phyloP scores from a whole-genome alignment of 2,113 vertebrate genomes.

The Ceyx cyanopectus region DNA sequence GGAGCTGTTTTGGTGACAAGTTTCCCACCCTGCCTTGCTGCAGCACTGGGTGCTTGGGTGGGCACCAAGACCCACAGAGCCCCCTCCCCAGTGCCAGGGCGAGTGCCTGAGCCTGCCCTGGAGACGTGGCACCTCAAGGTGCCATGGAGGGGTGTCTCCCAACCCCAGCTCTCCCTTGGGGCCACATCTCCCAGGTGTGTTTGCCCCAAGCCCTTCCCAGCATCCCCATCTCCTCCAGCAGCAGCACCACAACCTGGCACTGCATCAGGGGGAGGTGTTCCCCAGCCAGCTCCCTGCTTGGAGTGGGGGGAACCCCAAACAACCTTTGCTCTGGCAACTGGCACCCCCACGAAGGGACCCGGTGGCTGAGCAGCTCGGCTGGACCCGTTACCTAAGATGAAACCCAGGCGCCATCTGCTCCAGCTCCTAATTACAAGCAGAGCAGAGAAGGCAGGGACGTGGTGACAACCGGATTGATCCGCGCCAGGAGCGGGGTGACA shows the following conservation, averaged over 20 bases:
- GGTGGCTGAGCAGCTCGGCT: background rate
- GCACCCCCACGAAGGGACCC: background rate
- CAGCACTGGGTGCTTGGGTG: background rate
- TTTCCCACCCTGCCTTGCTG: background rate
- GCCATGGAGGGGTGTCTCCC: background rate
- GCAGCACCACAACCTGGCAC: accelerated
- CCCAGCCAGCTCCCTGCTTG: background rate
- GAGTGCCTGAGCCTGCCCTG: background rate
- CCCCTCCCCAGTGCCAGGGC: background rate
- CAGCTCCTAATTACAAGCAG: background rate
- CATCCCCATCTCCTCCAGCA: accelerated
- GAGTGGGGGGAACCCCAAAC: background rate
- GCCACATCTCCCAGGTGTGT: background rate
- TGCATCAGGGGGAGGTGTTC: accelerated
- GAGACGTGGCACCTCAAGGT: background rate
- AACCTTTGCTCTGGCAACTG: background rate
- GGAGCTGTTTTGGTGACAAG: background rate
- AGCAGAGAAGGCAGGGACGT: background rate
- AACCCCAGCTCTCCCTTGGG: background rate
- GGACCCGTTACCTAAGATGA: slow-evolving; percentile 48
- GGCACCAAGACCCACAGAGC: background rate
- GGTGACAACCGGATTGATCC: background rate
- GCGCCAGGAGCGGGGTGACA: background rate
- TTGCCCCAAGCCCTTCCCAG: background rate
- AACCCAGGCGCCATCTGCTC: slow-evolving; percentile 60